These are phyloP conservation scores for Holcopasites calliopsidis DNA, from an alignment of 1,140 invertebrate species.

Conservation along the genomic window DNA sequence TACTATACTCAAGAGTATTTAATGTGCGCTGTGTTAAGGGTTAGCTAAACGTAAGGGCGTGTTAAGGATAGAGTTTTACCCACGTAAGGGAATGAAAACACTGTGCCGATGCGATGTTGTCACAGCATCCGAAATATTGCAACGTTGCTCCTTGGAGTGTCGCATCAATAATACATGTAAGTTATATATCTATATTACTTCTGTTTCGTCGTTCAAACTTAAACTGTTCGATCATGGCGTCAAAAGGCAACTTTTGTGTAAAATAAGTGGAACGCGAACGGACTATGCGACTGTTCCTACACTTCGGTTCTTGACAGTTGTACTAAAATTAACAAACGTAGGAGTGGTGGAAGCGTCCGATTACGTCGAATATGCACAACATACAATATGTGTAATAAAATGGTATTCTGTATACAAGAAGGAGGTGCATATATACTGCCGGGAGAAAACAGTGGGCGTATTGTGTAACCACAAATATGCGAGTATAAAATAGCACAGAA, in stretches of 20 bases:
- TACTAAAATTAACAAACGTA: background rate
- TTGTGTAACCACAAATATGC: background rate
- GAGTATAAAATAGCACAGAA: background rate
- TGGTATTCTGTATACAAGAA: background rate
- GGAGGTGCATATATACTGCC: background rate
- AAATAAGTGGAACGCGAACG: background rate
- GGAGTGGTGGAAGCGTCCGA: background rate
- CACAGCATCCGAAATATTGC: constrained; percentile 36
- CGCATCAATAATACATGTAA: constrained; percentile 1
- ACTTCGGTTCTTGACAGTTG: background rate
- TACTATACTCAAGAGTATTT: too few relatives aligned
- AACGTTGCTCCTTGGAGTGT: constrained; percentile 7
- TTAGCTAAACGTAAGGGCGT: too few relatives aligned
- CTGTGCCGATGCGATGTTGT: constrained; percentile 12
- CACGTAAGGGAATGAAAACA: background rate
- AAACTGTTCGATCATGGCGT: background rate
- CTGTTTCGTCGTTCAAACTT: background rate
- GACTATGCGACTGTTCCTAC: background rate
- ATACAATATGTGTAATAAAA: background rate
- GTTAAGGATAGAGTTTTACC: too few relatives aligned
- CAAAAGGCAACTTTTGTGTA: background rate
- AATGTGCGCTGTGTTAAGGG: too few relatives aligned
- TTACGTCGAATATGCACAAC: background rate
- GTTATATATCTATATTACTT: background rate
- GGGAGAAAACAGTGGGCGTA: background rate